Percentiles rank a stretch among this genome's conserved stretches.
phyloP scores from a whole-genome alignment of 2,888 invertebrate species.

The Microplitis deprimator region DNA sequence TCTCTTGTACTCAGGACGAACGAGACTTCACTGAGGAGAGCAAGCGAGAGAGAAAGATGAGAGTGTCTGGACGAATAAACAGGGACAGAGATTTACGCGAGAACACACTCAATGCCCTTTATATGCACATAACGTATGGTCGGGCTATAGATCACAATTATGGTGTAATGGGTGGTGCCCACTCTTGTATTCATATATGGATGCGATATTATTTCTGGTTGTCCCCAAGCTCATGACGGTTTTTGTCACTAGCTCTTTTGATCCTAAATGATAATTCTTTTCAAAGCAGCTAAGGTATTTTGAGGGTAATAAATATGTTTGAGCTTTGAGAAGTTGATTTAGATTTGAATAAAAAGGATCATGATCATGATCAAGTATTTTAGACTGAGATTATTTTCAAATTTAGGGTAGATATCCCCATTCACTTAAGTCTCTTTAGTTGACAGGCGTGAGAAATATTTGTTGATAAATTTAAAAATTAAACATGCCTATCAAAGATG shows the following conservation, averaged over 20 bases:
- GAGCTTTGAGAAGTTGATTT: background rate
- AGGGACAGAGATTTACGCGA: slow-evolving; percentile 17
- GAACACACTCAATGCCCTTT: slow-evolving; percentile 18
- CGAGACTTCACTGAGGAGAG: background rate
- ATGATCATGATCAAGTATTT: background rate
- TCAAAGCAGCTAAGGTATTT: background rate
- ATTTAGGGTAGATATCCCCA: background rate
- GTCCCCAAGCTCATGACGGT: background rate
- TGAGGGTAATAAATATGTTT: background rate
- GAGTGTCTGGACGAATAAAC: slow-evolving; percentile 12
- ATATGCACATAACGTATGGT: slow-evolving; percentile 18
- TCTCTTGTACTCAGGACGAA: slow-evolving; percentile 2
- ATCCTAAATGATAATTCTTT: background rate
- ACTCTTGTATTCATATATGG: slow-evolving; percentile 19
- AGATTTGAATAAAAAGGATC: background rate
- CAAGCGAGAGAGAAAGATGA: background rate
- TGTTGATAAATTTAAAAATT: background rate
- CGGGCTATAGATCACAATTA: slow-evolving; percentile 21
- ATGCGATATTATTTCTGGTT: slow-evolving; percentile 11
- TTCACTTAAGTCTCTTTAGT: background rate
- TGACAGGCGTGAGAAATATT: background rate
- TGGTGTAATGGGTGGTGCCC: slow-evolving; percentile 15
- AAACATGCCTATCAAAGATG: too few relatives aligned
- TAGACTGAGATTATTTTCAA: background rate
- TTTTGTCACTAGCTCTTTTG: background rate